Conservation (phyloP, 1,140 invertebrate genomes). For the Drosophila murphyi region DNA sequence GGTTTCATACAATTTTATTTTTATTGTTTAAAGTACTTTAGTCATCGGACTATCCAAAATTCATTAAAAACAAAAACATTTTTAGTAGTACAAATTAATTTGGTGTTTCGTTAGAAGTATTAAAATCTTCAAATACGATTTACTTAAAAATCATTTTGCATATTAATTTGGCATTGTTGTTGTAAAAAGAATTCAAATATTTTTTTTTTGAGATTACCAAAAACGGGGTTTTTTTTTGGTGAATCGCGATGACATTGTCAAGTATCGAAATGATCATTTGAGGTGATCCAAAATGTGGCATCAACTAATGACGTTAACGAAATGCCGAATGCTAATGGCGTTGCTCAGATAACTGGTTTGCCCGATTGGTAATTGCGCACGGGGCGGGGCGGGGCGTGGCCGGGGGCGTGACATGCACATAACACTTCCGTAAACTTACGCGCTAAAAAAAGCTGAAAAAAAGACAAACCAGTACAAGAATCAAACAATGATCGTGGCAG, state of each 20-base stretch:
- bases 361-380: constrained; percentile 48
- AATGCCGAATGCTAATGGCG: constrained; percentile 44
- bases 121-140: too few species aligned
- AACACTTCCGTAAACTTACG: constrained; percentile 77
- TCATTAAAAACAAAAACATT: too few species aligned
- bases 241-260: constrained; percentile 25
- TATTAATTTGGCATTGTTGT: too few species aligned
- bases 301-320: constrained; percentile 68
- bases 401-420: constrained; percentile 36
- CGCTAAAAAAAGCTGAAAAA: constrained; percentile 39
- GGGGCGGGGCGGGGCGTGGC: constrained; percentile 40
- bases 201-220: too few species aligned
- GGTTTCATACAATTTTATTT: too few species aligned
- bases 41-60: too few species aligned
- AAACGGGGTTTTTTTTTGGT: not conserved
- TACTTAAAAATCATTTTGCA: too few species aligned
- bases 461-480: constrained; percentile 51
- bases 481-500: constrained; percentile 64
- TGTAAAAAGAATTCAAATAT: too few species aligned
- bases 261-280: constrained; percentile 30
- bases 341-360: constrained; percentile 45
- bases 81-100: too few species aligned
- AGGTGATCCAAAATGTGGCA: constrained; percentile 44
- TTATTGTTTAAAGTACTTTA: too few species aligned
- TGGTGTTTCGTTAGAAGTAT: too few species aligned